A percentile compares a stretch with the other conserved stretches of the same genome.
phyloP scores from a whole-genome alignment of 2,113 vertebrate genomes.

The Myotis lucifugus region DNA sequence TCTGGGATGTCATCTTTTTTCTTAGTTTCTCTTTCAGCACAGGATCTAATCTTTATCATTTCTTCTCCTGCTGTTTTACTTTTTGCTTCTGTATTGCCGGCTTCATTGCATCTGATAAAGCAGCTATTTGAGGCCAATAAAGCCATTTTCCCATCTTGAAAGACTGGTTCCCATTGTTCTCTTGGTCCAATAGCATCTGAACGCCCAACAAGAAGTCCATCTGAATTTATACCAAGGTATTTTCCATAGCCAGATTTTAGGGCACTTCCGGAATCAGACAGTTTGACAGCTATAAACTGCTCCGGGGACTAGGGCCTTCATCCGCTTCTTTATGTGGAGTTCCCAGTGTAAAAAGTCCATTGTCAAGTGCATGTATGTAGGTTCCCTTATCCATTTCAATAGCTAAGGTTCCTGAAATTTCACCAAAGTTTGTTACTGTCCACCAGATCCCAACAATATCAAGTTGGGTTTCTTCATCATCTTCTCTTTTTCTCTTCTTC shows the following conservation, averaged over 20 bases:
- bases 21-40: constrained; percentile 91
- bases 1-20: constrained; percentile 93
- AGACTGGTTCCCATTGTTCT: constrained; percentile 98
- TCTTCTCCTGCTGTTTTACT: constrained; percentile 92
- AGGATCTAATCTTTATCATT: constrained; percentile 97
- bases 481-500: too few relatives aligned
- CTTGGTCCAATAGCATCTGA: constrained; percentile 96
- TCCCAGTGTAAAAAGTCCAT: constrained; percentile 96
- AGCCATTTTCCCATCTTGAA: constrained; percentile 96
- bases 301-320: constrained; percentile 96
- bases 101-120: constrained; percentile 96
- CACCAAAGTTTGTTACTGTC: constrained; percentile 90
- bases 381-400: constrained; percentile 96
- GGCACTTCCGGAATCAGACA: constrained; percentile 95
- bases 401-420: constrained; percentile 94
- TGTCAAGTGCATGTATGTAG: constrained; percentile 95
- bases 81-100: constrained; percentile 94
- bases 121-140: constrained; percentile 95
- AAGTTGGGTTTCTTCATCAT: too few relatives aligned
- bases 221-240: constrained; percentile 96
- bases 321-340: constrained; percentile 95
- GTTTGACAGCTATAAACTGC: constrained; percentile 95
- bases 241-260: constrained; percentile 98
- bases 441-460: constrained; percentile 91
- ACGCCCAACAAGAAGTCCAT: constrained; percentile 94